These are phyloP conservation scores for Myrmecophaga tridactyla DNA, from an alignment of 2,113 vertebrate genomes.

Conservation along the genomic window DNA sequence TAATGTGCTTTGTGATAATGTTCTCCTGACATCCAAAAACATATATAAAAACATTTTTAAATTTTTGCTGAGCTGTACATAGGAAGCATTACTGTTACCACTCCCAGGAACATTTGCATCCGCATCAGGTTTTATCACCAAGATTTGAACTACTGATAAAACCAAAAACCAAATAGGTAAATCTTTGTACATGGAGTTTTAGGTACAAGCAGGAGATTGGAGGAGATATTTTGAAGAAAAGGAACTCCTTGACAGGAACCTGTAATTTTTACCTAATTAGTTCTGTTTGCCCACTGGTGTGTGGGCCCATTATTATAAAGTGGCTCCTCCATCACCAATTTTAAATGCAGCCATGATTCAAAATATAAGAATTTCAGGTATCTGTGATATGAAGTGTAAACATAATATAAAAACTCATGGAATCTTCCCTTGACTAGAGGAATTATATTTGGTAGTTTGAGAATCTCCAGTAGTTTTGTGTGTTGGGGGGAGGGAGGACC, in stretches of 20 bases:
- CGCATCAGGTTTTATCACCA: too few species aligned
- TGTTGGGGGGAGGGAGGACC: rapidly evolving
- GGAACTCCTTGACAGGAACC: background rate
- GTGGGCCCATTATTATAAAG: background rate
- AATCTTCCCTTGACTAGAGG: background rate
- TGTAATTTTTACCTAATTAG: background rate
- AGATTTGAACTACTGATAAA: background rate
- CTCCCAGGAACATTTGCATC: background rate
- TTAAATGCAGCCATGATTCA: background rate
- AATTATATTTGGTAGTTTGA: background rate
- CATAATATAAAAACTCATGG: background rate
- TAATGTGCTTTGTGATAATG: too few species aligned
- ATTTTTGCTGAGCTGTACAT: background rate
- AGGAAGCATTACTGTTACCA: background rate
- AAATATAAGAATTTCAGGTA: background rate
- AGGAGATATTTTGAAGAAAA: background rate
- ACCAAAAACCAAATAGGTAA: background rate
- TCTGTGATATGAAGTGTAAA: background rate
- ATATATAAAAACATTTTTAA: background rate
- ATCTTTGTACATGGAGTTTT: background rate
- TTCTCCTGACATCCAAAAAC: too few species aligned
- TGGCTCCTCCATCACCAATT: too few species aligned
- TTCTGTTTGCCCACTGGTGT: background rate
- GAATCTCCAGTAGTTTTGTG: background rate
- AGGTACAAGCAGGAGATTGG: background rate